Base-by-base conservation (phyloP, 2,113 vertebrate species). In the Phoxinus phoxinus region DNA sequence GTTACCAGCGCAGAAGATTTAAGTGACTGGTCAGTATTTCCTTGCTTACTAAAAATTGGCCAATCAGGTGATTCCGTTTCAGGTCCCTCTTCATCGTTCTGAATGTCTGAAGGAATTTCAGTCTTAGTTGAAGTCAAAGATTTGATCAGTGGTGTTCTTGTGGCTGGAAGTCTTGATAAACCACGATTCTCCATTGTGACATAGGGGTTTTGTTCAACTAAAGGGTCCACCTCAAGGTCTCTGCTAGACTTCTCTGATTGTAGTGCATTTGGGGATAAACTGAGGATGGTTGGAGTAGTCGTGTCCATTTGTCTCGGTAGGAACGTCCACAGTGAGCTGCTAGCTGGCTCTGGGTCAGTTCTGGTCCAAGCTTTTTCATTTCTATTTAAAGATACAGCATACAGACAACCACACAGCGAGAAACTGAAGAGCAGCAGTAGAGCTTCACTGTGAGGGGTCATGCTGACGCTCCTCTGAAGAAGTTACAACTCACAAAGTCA, bases 221-320 rank as follows among this genome's bases (percentile, higher is more conserved):
- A 9, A 19, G 15, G 13, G 4, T 9, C 56, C 15, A 17, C 7
- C 19, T 76, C 48, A 41, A 30, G 56, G 30, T 51, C 51, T 35
- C 37, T 84, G 23, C 86, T 15, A 30, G 69, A 41, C 69, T 91
- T 90, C 74, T 92, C 90, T 44, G 87, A 82, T 21, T 48, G 41
- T 17, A 79, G 11, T 32, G 11, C 10, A 19, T 67, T 53, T 69
- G 61, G 30, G 61, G 90, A 92, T 84, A 6, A 85, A 63, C 88
- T 89, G 90, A 89, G 35, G 21, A 56, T 9, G 69, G 86, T 77
- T 27, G 67, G 84, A 82, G 53, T 59, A 72, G 83, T 80, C 61
- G 85, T 83, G 21, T 41, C 79, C 48, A 73, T 83, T 73, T 90
- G 73, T 15, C 61, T 4, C 1, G 56, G 37, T 65, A 48, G 83